Base-by-base conservation (phyloP, 2,113 vertebrate species). In the Desmodus rotundus region DNA sequence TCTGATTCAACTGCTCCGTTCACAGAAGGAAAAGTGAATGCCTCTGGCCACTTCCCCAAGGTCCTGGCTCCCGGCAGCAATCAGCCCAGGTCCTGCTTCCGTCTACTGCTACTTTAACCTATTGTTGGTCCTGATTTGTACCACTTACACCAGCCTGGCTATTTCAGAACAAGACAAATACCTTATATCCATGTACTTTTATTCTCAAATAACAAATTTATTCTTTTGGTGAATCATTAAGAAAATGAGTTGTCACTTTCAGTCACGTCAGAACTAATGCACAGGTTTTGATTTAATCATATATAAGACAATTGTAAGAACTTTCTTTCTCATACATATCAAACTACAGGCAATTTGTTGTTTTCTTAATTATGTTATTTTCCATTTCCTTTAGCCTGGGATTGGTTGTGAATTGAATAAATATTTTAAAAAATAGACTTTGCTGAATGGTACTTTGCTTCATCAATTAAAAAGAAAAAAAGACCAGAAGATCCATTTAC, bases 361-460 rank as follows among this genome's bases (percentile, higher is more conserved):
- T 68, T 83, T 91, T 83, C 68, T 78, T 87, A 73, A 82, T 86
- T 31, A 33, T 88, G 38, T 84, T 91, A 33, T 70, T 72, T 95
- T 96, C 61, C 45, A 82, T 83, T 43, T 86, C 87, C n/a, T 68
- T 95, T 94, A 95, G 45, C 96, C 94, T 96, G 68, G 24, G 61
- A 68, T 86, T 96, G 91, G 54, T 61, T 82, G 68, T 95, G 94
- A 96, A 83, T 41, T 63, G 50, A 96, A 92, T 97, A 93, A 96
- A 91, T 82, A 56, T 45, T 92, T 89, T 88, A 45, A 87, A 96
- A 96, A 85, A 73, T 92, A 90, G 76, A 88, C 43, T 90, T 90
- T 94, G 63, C 80, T 92, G 77, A 89, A 89, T 61, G 43, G 76
- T 73, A 85, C 38, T 97, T 95, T 87, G 65, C 70, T 96, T 93